A percentile compares a stretch with the other conserved stretches of the same genome.
Conservation (phyloP, 2,113 vertebrate genomes). For the Emberiza fucata region DNA sequence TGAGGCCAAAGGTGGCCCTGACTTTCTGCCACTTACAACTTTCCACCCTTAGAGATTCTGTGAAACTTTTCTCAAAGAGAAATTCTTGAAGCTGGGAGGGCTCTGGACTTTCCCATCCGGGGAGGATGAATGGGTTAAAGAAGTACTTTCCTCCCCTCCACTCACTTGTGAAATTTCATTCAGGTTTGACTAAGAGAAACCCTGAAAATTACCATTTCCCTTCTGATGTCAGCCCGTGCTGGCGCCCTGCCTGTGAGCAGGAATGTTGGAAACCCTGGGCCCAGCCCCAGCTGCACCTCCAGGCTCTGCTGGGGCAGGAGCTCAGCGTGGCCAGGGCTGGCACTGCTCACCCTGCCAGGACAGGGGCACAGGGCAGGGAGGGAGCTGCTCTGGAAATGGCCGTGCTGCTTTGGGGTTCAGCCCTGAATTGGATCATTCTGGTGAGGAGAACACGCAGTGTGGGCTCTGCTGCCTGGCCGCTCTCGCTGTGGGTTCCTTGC, state of each 20-base stretch:
- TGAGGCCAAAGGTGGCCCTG: not conserved
- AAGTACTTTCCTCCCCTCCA: not conserved
- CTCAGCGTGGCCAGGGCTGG: not conserved
- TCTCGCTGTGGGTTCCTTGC: rapidly evolving
- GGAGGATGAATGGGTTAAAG: not conserved
- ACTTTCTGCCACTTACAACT: not conserved
- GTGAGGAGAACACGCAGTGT: rapidly evolving
- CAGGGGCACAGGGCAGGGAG: rapidly evolving
- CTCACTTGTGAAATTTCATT: constrained; percentile 11
- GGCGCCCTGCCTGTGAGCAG: not conserved
- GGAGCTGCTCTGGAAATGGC: not conserved
- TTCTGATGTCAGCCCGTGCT: not conserved
- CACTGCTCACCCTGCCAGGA: not conserved
- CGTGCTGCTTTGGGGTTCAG: not conserved
- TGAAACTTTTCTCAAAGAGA: not conserved
- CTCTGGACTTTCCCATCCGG: not conserved
- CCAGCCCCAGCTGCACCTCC: not conserved
- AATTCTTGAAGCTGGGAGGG: not conserved
- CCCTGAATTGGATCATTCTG: rapidly evolving
- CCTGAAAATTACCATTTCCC: constrained; percentile 11
- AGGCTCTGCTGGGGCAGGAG: not conserved
- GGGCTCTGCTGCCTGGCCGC: not conserved
- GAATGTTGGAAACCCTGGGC: not conserved
- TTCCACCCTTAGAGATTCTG: not conserved
- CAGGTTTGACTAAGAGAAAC: constrained; percentile 44